Evolutionary conservation across 2,113 vertebrate genomes (phyloP).

Genomic region (Taurulus bubalis): DNA sequence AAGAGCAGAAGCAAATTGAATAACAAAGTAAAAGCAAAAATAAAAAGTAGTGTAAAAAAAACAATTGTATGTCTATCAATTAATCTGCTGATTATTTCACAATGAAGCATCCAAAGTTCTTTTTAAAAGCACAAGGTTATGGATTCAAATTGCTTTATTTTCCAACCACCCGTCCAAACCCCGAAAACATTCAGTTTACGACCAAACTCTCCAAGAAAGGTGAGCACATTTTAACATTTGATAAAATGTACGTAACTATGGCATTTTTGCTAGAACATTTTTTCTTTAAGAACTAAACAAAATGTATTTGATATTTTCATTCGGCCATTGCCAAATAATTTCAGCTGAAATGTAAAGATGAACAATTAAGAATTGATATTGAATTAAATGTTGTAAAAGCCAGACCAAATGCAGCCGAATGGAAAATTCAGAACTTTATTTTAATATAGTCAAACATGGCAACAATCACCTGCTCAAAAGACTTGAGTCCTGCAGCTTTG

Average conservation of each 20-base stretch:
- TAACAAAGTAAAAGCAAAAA: background rate
- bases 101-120: background rate
- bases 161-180: background rate
- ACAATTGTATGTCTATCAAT: background rate
- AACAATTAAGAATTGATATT: background rate
- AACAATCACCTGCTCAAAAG: slow-evolving; percentile 94
- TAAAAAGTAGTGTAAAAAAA: background rate
- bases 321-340: background rate
- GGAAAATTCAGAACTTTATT: background rate
- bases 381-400: no score
- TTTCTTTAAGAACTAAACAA: background rate
- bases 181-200: background rate
- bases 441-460: background rate
- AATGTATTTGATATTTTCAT: background rate
- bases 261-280: background rate
- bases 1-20: background rate
- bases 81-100: background rate
- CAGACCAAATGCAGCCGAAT: background rate
- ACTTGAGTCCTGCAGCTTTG: slow-evolving; percentile 92
- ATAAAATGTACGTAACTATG: background rate
- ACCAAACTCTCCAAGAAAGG: no score
- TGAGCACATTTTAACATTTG: no score
- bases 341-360: background rate
- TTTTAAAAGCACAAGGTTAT: background rate
- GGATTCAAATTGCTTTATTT: background rate